phyloP scores from a whole-genome alignment of 2,888 invertebrate species.

The Ceramica pisi region DNA sequence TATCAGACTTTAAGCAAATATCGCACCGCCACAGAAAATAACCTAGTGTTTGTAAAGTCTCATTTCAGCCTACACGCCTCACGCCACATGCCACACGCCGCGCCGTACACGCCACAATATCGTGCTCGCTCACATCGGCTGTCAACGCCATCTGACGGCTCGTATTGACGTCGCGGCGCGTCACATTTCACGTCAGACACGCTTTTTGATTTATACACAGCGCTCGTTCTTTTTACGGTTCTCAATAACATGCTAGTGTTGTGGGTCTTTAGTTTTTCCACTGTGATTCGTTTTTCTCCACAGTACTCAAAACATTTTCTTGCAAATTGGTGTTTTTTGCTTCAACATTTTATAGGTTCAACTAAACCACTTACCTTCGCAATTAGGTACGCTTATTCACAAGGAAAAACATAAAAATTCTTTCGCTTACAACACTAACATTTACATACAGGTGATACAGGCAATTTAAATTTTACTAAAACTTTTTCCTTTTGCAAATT shows the following conservation, averaged over 20 bases:
- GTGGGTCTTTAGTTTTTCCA: neutral
- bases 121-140: conserved; percentile 54
- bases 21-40: conserved; percentile 18
- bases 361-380: neutral
- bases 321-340: neutral
- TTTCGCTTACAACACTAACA: conserved; percentile 5
- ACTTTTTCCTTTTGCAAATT: conserved; percentile 10
- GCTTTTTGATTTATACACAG: conserved; percentile 61
- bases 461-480: conserved; percentile 7
- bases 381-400: neutral
- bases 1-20: neutral
- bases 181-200: conserved; percentile 60
- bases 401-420: conserved; percentile 10
- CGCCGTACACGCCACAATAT: conserved; percentile 49
- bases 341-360: conserved; percentile 1
- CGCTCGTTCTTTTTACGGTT: conserved; percentile 42
- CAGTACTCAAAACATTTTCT: neutral
- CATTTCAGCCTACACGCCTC: conserved; percentile 55
- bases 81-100: neutral
- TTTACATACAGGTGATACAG: conserved; percentile 15
- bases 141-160: conserved; percentile 65
- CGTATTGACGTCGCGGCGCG: conserved; percentile 62
- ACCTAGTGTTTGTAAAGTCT: conserved; percentile 42
- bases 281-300: neutral
- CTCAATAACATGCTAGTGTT: conserved; percentile 23